Evolutionary conservation across 2,113 vertebrate genomes (phyloP).

Genomic region (Heterotilapia buettikoferi): DNA sequence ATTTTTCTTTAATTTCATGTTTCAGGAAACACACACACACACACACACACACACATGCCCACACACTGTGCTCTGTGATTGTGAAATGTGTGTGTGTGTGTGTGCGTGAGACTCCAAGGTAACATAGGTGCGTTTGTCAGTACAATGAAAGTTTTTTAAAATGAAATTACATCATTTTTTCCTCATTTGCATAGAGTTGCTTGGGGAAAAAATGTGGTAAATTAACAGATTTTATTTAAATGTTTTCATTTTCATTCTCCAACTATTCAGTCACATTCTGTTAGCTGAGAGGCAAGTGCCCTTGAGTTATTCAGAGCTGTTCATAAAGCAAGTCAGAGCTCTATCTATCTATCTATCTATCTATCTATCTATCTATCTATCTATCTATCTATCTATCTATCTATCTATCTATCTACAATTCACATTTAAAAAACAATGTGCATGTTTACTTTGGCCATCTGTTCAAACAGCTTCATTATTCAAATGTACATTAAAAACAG

Average conservation of each 20-base stretch:
- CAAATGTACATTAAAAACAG: neutral
- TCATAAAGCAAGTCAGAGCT: neutral
- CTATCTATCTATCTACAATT: neutral
- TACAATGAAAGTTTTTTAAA: neutral
- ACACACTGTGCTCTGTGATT: neutral
- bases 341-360: neutral
- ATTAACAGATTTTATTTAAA: neutral
- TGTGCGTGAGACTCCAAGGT: neutral
- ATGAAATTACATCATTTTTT: neutral
- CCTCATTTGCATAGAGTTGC: neutral
- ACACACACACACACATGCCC: no score
- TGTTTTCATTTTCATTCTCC: neutral
- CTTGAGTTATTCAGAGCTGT: conserved; percentile 23
- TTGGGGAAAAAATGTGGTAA: neutral
- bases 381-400: neutral
- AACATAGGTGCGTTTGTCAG: neutral
- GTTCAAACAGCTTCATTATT: neutral
- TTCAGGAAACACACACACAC: neutral
- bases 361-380: neutral
- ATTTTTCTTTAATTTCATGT: conserved; percentile 10
- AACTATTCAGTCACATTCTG: neutral
- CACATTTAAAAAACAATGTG: neutral
- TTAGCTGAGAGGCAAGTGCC: neutral
- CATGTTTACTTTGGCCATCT: neutral
- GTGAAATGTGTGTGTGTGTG: neutral